Conservation (phyloP, 1,140 invertebrate species). For the Drosophila arawakana region DNA sequence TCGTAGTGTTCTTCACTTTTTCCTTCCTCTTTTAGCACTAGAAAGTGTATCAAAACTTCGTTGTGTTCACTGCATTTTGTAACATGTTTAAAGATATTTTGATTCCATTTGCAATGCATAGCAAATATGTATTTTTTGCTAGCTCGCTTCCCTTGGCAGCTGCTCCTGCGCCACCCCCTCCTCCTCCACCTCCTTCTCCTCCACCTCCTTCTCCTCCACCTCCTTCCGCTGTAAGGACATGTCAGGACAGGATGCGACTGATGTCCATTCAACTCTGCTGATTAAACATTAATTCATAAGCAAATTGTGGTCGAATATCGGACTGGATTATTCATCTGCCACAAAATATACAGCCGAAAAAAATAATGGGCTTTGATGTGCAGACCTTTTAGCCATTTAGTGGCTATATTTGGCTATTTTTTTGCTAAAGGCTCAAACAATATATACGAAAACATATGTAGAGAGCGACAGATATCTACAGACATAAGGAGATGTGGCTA, state of each 20-base stretch:
- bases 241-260: background rate
- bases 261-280: conserved; percentile 43
- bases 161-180: no score
- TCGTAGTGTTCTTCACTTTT: no score
- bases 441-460: no score
- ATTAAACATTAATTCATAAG: conserved; percentile 71
- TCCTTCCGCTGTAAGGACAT: background rate
- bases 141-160: conserved; percentile 34
- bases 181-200: no score
- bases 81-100: background rate
- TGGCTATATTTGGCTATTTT: no score
- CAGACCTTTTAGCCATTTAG: no score
- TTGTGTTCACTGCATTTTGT: background rate
- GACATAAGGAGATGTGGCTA: no score
- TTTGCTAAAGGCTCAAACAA: no score
- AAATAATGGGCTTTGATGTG: no score
- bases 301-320: conserved; percentile 28
- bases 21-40: background rate
- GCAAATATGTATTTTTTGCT: conserved; percentile 75
- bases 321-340: conserved; percentile 1
- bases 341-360: background rate
- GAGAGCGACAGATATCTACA: no score
- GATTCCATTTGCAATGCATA: conserved; percentile 51
- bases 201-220: no score
- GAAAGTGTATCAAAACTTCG: background rate